Percentiles rank a stretch among this genome's conserved stretches.
Evolutionary conservation across 1,140 invertebrate genomes (phyloP).

Genomic region (Spodoptera litura): DNA sequence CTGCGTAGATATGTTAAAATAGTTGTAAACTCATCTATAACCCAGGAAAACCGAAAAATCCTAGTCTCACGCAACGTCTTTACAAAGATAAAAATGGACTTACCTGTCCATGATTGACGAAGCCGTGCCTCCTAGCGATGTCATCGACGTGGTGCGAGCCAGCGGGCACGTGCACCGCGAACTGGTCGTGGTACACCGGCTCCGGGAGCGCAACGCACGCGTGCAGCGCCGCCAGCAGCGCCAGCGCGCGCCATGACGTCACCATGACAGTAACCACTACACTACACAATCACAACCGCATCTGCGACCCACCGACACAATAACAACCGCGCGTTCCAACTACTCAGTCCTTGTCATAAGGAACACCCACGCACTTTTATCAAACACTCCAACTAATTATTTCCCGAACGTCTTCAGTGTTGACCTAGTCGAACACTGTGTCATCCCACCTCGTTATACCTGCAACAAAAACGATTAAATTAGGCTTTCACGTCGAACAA

Average conservation of each 20-base stretch:
- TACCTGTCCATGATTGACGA: conserved; percentile 91
- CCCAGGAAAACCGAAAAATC: no score
- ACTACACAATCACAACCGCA: conserved; percentile 65
- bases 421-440: conserved; percentile 45
- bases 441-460: conserved; percentile 61
- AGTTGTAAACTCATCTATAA: no score
- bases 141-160: conserved; percentile 86
- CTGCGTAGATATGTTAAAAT: no score
- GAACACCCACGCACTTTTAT: conserved; percentile 31
- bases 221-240: conserved; percentile 71
- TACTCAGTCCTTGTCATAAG: conserved; percentile 39
- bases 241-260: conserved; percentile 77
- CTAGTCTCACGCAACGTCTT: background rate
- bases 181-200: conserved; percentile 90
- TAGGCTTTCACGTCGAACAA: conserved; percentile 45
- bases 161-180: conserved; percentile 91
- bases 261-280: conserved; percentile 68
- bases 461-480: conserved; percentile 54
- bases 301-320: conserved; percentile 56
- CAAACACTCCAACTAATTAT: conserved; percentile 35
- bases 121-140: conserved; percentile 91
- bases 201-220: conserved; percentile 60
- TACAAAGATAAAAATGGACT: background rate
- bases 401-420: conserved; percentile 22
- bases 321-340: conserved; percentile 44